Evolutionary conservation across 2,888 invertebrate genomes (phyloP), one percentile per base, ranked within the genome.

Genomic region (Drosophila fulvimacula): DNA sequence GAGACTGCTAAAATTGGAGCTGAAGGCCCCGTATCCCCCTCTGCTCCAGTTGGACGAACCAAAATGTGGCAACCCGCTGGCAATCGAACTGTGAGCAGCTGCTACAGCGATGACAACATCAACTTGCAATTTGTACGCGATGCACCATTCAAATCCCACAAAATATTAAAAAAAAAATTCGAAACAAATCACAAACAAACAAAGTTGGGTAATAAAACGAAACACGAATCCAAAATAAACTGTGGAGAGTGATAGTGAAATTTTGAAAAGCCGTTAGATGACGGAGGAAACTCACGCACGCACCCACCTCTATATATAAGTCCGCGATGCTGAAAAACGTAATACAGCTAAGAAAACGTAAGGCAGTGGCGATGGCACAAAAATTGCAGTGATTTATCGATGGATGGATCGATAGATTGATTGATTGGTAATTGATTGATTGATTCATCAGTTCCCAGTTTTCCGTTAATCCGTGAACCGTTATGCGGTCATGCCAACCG

Each of bases 141-240:
- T 34, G 30, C 13, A 32, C 36, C 48, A 42, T 24, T 32, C n/a
- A 32, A 38, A 51, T 30, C 41, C 13, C 42, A 24, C 41, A 24
- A 13, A 13, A 58, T 9, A 32, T 5, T 21, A n/a, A 6, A 24
- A 0, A 46, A 36, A 38, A 49, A 44, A 10, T 32, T 32, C 4
- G 44, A 58, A 24, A 6, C 15, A 27, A 48, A 10, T 19, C 13
- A 32, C 30, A 19, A 17, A 17, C 7, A 4, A 19, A 7, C 1
- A 19, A 19, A 32, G 3, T 30, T 17, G 3, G 5, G 7, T n/a
- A 24, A 6, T n/a, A n/a, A 64, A 44, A 79, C 38, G 21, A 30
- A 72, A 70, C 32, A 60, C 52, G 59, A 74, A 70, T 60, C 61
- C 41, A 59, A 71, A 56, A n/a, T 27, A 13, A 83, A 69, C 81